Conservation (phyloP, 2,113 vertebrate genomes). For the Ardeotis arabs region DNA sequence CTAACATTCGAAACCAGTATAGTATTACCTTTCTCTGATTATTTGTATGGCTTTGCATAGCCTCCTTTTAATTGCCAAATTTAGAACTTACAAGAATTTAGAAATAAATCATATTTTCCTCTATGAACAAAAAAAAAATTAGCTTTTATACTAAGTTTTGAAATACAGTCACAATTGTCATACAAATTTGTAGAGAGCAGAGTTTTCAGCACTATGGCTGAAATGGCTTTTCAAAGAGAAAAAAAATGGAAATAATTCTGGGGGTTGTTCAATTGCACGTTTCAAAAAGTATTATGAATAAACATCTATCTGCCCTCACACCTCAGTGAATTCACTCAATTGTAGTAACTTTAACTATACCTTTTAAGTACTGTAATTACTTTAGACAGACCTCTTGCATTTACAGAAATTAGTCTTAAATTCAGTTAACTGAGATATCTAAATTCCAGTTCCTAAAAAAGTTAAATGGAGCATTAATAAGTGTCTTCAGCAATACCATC, state of each 20-base stretch:
- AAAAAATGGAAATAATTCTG: not conserved
- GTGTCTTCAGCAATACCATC: not conserved
- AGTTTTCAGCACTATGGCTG: not conserved
- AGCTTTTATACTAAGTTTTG: not conserved
- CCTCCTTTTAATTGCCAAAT: not conserved
- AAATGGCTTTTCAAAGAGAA: not conserved
- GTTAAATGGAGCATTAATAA: not conserved
- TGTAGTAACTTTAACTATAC: accelerated
- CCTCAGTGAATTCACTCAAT: not conserved
- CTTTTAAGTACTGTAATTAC: accelerated
- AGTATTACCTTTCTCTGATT: not conserved
- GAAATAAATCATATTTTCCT: not conserved
- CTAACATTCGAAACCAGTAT: not conserved
- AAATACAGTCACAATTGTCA: not conserved
- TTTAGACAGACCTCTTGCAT: not conserved
- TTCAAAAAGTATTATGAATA: not conserved
- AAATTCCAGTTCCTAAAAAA: not conserved
- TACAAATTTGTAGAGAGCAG: not conserved
- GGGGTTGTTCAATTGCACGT: not conserved
- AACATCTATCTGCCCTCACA: not conserved
- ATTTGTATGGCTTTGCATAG: not conserved
- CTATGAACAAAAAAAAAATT: not conserved
- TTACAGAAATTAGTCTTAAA: not conserved
- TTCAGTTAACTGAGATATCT: not conserved
- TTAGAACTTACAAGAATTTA: not conserved